Conservation (phyloP, 2,888 invertebrate genomes). For the Pseudeuparius sepicola region DNA sequence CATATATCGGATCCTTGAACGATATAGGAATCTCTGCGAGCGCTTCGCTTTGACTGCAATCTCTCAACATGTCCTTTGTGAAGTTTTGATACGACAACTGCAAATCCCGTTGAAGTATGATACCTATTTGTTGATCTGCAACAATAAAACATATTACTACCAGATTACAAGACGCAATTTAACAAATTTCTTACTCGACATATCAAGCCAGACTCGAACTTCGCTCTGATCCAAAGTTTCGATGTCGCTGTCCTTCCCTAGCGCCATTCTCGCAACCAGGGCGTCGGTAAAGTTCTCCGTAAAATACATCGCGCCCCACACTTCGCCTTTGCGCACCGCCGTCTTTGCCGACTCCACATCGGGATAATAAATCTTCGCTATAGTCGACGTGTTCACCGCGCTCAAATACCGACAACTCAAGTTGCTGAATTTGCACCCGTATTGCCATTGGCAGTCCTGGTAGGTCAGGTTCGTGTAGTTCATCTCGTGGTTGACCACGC, state of each 20-base stretch:
- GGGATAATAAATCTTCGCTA: constrained; percentile 56
- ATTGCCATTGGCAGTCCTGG: constrained; percentile 42
- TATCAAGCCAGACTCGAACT: constrained; percentile 82
- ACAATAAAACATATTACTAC: constrained; percentile 12
- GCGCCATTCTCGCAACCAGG: constrained; percentile 67
- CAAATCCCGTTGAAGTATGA: constrained; percentile 78
- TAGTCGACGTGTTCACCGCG: constrained; percentile 42
- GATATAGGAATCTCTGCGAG: constrained; percentile 83
- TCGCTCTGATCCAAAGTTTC: constrained; percentile 82
- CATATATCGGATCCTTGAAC: constrained; percentile 82
- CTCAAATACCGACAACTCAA: constrained; percentile 61
- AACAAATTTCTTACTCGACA: constrained; percentile 59
- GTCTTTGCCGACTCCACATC: constrained; percentile 55
- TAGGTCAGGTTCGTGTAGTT: constrained; percentile 32
- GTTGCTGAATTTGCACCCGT: constrained; percentile 59
- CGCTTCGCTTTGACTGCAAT: constrained; percentile 72
- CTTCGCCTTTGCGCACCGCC: constrained; percentile 66
- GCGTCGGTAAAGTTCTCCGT: constrained; percentile 85
- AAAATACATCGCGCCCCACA: constrained; percentile 85
- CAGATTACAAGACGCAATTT: background rate
- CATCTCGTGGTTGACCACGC: constrained; percentile 63
- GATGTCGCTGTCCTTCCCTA: constrained; percentile 74
- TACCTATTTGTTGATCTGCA: constrained; percentile 82
- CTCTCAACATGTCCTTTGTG: constrained; percentile 59
- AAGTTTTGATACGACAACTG: constrained; percentile 81